Evolutionary conservation across 2,888 invertebrate species (phyloP).

Genomic region (Carpatolechia fugitivella): DNA sequence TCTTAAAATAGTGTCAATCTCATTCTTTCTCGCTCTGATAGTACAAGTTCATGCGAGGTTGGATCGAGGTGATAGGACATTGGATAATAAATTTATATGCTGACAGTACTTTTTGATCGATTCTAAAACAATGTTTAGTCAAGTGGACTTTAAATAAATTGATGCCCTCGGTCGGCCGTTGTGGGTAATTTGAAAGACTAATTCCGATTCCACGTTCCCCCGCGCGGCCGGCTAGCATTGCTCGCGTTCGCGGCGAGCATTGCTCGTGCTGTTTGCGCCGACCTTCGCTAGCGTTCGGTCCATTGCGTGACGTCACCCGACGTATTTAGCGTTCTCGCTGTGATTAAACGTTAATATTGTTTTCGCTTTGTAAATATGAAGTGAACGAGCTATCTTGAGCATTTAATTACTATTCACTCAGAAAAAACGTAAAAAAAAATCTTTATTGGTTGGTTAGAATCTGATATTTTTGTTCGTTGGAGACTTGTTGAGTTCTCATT

Average conservation of each 20-base stretch:
- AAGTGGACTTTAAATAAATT: too few relatives aligned
- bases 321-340: constrained; percentile 35
- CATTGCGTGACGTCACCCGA: constrained; percentile 3
- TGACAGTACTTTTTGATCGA: not conserved
- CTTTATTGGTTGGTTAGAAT: constrained; percentile 18
- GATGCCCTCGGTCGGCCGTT: too few relatives aligned
- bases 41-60: too few relatives aligned
- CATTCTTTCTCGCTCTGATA: not conserved
- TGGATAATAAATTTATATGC: not conserved
- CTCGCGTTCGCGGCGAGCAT: too few relatives aligned
- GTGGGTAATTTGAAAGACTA: too few relatives aligned
- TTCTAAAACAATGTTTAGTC: not conserved
- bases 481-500: constrained; percentile 27
- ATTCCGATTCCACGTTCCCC: too few relatives aligned
- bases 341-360: constrained; percentile 35
- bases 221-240: too few relatives aligned
- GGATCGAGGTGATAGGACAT: too few relatives aligned
- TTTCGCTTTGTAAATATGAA: constrained; percentile 40
- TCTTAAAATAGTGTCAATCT: not conserved
- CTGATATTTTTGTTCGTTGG: constrained; percentile 37
- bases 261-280: not conserved
- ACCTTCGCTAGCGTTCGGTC: constrained; percentile 4
- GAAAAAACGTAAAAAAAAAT: constrained; percentile 34
- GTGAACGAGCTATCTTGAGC: constrained; percentile 35
- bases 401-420: constrained; percentile 52